These are phyloP conservation scores for Amphilophus citrinellus DNA, from an alignment of 2,113 vertebrate species.

Conservation along the genomic window DNA sequence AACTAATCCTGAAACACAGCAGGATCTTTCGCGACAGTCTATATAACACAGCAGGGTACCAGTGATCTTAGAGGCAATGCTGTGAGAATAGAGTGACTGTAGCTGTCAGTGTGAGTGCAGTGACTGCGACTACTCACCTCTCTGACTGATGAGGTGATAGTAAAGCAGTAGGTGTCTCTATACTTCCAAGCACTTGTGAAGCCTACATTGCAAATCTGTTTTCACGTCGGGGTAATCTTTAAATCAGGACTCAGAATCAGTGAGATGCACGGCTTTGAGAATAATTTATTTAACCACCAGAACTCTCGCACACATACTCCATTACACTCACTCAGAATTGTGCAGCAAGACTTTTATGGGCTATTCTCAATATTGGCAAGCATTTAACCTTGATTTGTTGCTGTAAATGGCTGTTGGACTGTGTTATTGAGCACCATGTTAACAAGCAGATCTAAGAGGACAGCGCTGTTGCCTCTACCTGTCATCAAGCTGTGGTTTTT, in stretches of 20 bases:
- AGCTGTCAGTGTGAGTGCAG: background rate
- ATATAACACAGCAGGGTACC: background rate
- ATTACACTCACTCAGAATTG: slow-evolving; percentile 38
- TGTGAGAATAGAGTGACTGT: background rate
- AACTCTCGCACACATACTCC: slow-evolving; percentile 48
- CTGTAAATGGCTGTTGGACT: slow-evolving; percentile 46
- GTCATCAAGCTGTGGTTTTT: slow-evolving; percentile 40
- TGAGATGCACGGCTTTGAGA: slow-evolving; percentile 31
- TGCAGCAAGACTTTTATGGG: slow-evolving; percentile 29
- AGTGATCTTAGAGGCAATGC: background rate
- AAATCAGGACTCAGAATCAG: background rate
- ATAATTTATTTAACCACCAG: slow-evolving; percentile 68
- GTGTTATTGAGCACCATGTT: slow-evolving; percentile 59
- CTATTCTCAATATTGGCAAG: slow-evolving; percentile 53
- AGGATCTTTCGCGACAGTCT: background rate
- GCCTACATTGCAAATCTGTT: background rate
- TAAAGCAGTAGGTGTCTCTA: background rate
- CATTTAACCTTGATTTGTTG: slow-evolving; percentile 64
- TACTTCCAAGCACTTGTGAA: background rate
- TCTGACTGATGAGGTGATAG: background rate
- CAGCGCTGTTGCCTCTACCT: slow-evolving; percentile 35
- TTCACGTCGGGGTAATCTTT: background rate
- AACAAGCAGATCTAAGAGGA: slow-evolving; percentile 55
- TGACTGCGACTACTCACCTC: background rate
- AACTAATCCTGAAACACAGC: background rate